Evolutionary conservation across 35 echinoderm and acorn worm genomes (phyloP), one percentile per base, ranked within the genome.

Genomic region (Holothuria glaberrima): DNA sequence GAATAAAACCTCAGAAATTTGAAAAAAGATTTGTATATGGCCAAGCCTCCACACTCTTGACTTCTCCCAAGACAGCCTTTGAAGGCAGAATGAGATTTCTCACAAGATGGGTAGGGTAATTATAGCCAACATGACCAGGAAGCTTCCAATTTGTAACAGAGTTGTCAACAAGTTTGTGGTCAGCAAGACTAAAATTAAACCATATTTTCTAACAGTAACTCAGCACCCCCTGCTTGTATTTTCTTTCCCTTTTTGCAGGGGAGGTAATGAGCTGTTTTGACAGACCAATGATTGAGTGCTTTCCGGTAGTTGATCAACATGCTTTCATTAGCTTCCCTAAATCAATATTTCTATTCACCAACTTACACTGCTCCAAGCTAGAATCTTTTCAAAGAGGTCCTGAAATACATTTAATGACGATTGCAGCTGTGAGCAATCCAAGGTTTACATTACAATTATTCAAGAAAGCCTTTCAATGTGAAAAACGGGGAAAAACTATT

Each of bases 101-200:
- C 50, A 5, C 16, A 54, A 54, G 50, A 54, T 54, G 13, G 5
- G 5, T 9, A 2, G 0, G 32, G 12, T 75, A 38, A 75, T 75
- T 75, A n/a, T 31, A 32, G 32, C 71, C n/a, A 75, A 75, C 71
- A 16, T 38, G 71, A 75, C 71, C 71, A 75, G 71, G 71, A 75
- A 75, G 33, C 30, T 38, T 75, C 71, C 41, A 75, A 75, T 75
- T 75, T 75, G 28, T 20, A 75, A 75, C 21, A 22, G 20, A 22
- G 27, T 35, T 34, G 35, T 36, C 71, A 46, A 75, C 71, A 75
- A 75, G 20, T 21, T 41, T 75, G 71, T 36, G 71, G 71, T 75
- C 29, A 75, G 71, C 28, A 38, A 10, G 12, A 13, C 12, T 75
- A 30, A 34, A 34, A 75, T 36, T 75, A 75, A 17, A 36, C 71